Conservation (phyloP, 2,113 vertebrate genomes). For the Crypturellus undulatus region DNA sequence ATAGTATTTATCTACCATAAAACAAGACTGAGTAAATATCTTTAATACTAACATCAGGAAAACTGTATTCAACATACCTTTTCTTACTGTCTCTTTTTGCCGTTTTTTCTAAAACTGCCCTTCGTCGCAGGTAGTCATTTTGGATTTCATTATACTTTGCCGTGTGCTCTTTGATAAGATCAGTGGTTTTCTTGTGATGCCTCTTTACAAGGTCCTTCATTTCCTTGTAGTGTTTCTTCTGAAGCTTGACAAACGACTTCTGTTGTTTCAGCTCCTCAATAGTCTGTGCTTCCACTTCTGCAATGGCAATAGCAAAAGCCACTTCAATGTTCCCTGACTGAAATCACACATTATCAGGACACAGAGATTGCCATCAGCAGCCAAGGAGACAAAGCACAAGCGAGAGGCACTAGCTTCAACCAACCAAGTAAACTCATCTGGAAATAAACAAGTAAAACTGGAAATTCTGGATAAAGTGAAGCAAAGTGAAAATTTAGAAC, state of each 20-base stretch:
- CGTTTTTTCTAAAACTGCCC: constrained; percentile 87
- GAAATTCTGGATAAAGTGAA: not conserved
- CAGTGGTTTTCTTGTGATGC: constrained; percentile 94
- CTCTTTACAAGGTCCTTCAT: constrained; percentile 96
- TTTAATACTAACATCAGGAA: not conserved
- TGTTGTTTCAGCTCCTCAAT: constrained; percentile 95
- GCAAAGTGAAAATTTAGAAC: not conserved
- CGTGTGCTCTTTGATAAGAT: constrained; percentile 95
- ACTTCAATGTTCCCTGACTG: not conserved
- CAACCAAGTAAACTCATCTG: not conserved
- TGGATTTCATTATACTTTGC: constrained; percentile 90
- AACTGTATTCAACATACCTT: constrained; percentile 80
- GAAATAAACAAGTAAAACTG: not conserved
- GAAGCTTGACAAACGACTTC: constrained; percentile 93
- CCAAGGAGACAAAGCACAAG: not conserved
- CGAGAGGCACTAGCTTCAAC: not conserved
- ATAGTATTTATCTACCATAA: accelerated
- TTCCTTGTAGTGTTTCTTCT: constrained; percentile 97
- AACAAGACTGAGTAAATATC: not conserved
- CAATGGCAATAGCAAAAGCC: constrained; percentile 1
- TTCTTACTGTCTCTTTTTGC: constrained; percentile 95
- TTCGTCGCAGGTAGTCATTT: constrained; percentile 87
- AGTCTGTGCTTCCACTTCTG: constrained; percentile 93
- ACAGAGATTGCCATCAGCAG: not conserved
- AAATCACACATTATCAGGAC: not conserved